Percentiles rank a stretch among this genome's conserved stretches.
phyloP scores from a whole-genome alignment of 2,888 invertebrate species.

The Leptopilina myrica region DNA sequence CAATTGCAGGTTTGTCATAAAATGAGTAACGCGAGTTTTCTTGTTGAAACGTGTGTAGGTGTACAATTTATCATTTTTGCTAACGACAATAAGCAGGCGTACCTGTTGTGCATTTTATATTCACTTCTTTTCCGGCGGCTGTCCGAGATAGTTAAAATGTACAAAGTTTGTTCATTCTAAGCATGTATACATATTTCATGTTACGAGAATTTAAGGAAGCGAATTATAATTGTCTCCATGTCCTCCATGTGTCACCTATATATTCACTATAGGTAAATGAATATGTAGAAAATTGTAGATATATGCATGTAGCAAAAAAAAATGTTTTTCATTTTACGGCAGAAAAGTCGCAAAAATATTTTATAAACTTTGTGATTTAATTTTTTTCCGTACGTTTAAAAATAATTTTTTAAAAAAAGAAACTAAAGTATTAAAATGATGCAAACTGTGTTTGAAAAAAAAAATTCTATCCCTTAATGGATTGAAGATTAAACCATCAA shows the following conservation, averaged over 20 bases:
- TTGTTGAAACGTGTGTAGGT: neutral
- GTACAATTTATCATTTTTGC: slow-evolving; percentile 1
- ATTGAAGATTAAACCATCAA: no score
- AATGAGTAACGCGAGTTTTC: neutral
- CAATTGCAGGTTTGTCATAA: neutral
- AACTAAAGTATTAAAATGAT: no score
- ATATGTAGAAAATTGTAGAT: no score
- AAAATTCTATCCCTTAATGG: no score
- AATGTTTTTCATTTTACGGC: no score
- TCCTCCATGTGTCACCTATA: neutral
- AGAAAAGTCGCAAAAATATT: no score
- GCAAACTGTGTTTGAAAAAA: no score
- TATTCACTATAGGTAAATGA: no score
- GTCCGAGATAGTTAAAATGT: slow-evolving; percentile 15
- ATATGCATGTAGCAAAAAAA: no score
- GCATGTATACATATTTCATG: slow-evolving; percentile 15
- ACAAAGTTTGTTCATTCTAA: slow-evolving; percentile 3
- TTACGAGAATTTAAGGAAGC: slow-evolving; percentile 17
- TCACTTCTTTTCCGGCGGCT: slow-evolving; percentile 3
- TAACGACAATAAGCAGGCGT: neutral
- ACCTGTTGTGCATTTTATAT: slow-evolving; percentile 4
- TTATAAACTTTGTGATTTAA: no score
- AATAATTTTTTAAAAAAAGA: no score
- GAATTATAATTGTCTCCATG: slow-evolving; percentile 7
- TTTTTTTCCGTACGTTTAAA: no score